Conservation (phyloP, 1,140 invertebrate species). For the Plodia interpunctella region DNA sequence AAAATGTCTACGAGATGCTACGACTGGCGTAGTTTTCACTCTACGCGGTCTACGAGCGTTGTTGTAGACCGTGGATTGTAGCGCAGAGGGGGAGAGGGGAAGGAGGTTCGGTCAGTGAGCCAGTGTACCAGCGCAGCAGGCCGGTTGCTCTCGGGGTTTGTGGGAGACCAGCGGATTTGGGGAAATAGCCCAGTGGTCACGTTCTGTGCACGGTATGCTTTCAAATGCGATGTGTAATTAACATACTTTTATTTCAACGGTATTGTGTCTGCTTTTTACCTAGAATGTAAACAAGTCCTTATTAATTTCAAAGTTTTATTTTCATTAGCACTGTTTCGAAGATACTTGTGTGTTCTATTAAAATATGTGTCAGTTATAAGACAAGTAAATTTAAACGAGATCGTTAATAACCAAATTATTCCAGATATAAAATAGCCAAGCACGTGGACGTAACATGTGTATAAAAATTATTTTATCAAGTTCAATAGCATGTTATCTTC, state of each 20-base stretch:
- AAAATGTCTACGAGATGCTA: constrained; percentile 16
- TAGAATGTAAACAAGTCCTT: too few species aligned
- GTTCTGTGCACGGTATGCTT: constrained; percentile 23
- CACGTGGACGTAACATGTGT: background rate
- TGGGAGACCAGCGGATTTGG: constrained; percentile 40
- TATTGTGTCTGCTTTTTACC: too few species aligned
- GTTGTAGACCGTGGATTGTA: constrained; percentile 2
- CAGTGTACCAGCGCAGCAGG: constrained; percentile 25
- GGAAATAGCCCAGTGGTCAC: constrained; percentile 45
- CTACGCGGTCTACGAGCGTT: constrained; percentile 13
- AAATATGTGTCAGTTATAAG: background rate
- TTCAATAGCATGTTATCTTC: constrained; percentile 67
- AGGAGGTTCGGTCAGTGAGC: constrained; percentile 27
- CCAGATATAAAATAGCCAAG: background rate
- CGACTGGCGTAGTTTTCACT: constrained; percentile 15
- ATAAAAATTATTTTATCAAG: constrained; percentile 46
- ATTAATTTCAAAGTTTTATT: too few species aligned
- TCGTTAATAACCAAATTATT: background rate
- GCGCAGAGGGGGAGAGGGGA: constrained; percentile 9
- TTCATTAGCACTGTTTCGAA: too few species aligned
- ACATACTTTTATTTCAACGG: too few species aligned
- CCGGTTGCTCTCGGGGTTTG: constrained; percentile 34
- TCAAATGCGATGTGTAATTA: background rate
- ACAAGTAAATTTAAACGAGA: background rate
- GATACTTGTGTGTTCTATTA: too few species aligned